Evolutionary conservation across 2,888 invertebrate species (phyloP), one percentile per base, ranked within the genome.

Genomic region (Eupithecia subumbrata): DNA sequence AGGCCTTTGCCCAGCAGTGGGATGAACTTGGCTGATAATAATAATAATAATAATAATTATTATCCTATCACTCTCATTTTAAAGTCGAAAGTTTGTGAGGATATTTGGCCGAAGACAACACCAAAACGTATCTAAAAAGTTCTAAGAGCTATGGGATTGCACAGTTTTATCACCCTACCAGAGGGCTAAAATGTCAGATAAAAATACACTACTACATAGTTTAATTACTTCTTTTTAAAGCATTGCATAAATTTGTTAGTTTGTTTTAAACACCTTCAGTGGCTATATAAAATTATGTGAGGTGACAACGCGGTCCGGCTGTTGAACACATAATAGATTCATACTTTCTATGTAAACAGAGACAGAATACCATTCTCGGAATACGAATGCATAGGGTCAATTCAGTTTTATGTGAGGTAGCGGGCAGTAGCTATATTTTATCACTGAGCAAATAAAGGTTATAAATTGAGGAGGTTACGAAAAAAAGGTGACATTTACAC

Each of bases 251-350:
- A n/a, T 37, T 37, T 37, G 37, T 37, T 37, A 0, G 45, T 45
- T 60, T 34, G 8, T 67, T 67, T 67, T 37, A n/a, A 30, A 69
- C 76, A 76, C 74, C 76, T 88, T 89, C 88, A 85, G 91, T 91
- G 91, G 89, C 91, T 90, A 90, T 92, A 91, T 92, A 92, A 91
- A 90, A 5, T 89, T 89, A 91, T 91, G 89, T 87, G 86, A 87
- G 81, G 79, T 87, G 91, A 90, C 82, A 82, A 92, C 11, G n/a
- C 12, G 78, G 84, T 91, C 91, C 87, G 84, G 86, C 90, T 91
- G 92, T 72, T 64, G 69, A 69, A 56, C 63, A 56, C 18, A 37
- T 60, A 64, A 66, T 70, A 52, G 76, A 80, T 76, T 81, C 83
- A 84, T 87, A 86, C 87, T 87, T 87, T 87, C 87, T 89, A 84